Evolutionary conservation across 1,140 invertebrate genomes (phyloP).

Genomic region (Teleogryllus occipitalis): DNA sequence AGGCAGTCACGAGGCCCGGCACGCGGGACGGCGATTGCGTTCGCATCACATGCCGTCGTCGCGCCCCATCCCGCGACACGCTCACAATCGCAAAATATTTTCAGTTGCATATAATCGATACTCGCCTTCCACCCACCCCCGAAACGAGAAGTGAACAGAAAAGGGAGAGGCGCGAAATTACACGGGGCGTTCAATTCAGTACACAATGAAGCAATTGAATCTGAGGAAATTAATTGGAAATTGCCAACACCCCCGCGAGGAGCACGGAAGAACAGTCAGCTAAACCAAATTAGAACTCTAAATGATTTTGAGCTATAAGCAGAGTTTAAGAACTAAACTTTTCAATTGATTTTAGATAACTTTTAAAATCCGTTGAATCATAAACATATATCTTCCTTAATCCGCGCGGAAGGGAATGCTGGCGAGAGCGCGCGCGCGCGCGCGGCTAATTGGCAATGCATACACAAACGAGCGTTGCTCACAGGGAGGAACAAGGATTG

Average conservation of each 20-base stretch:
- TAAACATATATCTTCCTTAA: slow-evolving; percentile 1
- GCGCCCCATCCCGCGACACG: neutral
- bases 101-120: neutral
- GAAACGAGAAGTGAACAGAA: neutral
- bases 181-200: neutral
- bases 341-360: neutral
- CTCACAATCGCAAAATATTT: neutral
- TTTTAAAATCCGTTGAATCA: neutral
- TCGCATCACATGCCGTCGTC: neutral
- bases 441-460: neutral
- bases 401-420: neutral
- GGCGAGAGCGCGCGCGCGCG: neutral
- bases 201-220: neutral
- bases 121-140: neutral
- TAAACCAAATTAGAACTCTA: neutral
- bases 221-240: neutral
- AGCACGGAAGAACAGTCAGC: neutral
- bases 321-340: neutral
- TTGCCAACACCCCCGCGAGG: neutral
- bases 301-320: neutral
- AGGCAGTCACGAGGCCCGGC: too few relatives aligned
- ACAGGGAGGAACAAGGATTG: neutral
- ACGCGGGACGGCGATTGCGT: neutral
- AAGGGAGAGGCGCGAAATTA: neutral
- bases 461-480: neutral